Evolutionary conservation across 2,113 vertebrate genomes (phyloP).

Genomic region (Meles meles): DNA sequence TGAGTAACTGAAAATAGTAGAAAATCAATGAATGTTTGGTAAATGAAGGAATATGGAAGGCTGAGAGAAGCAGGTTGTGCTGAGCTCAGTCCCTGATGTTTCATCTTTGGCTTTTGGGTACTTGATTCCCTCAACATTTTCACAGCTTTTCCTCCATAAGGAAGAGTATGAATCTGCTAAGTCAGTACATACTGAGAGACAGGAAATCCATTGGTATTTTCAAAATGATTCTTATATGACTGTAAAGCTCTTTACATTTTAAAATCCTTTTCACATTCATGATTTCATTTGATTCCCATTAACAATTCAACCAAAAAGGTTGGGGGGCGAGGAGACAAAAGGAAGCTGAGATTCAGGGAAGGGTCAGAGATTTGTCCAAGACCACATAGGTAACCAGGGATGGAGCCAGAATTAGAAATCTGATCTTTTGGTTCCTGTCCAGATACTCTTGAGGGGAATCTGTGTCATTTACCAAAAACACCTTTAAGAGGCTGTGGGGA

Average conservation of each 20-base stretch:
- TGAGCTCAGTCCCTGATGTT: neutral
- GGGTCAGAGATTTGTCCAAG: neutral
- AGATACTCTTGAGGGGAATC: neutral
- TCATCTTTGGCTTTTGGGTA: neutral
- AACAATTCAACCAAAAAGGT: neutral
- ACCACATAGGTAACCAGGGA: neutral
- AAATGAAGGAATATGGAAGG: neutral
- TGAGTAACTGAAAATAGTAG: neutral
- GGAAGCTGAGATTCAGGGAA: neutral
- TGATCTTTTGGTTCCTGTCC: neutral
- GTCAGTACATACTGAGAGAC: neutral
- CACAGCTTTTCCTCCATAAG: neutral
- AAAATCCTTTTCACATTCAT: neutral
- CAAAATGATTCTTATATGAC: neutral
- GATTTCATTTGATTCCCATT: neutral
- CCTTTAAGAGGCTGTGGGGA: neutral
- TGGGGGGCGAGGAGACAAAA: neutral
- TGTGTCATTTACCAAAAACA: neutral
- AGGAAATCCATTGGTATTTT: neutral
- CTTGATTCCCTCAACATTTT: neutral
- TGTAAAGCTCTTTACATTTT: slow-evolving; percentile 1
- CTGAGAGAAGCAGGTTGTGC: neutral
- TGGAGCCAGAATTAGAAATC: neutral
- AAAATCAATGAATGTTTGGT: neutral
- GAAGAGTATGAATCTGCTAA: neutral